Evolutionary conservation across 2,797 vertebrate genomes (phyloP).

Genomic region (Eurystomus glaucurus): DNA sequence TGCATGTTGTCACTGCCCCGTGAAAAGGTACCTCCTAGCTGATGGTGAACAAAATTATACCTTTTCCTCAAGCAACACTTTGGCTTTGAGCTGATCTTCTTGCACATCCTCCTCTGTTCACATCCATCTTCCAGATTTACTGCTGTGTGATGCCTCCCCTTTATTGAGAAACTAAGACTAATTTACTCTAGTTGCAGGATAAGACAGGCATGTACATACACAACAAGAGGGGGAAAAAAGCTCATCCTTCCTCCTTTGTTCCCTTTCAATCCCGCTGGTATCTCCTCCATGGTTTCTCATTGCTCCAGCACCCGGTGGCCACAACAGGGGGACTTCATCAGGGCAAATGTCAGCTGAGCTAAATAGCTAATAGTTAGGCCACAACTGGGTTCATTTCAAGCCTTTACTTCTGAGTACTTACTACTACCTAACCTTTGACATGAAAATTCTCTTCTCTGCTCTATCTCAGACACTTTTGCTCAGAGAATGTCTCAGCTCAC

Average conservation of each 20-base stretch:
- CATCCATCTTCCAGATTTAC: background rate
- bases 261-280: background rate
- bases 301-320: accelerated
- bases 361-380: background rate
- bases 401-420: background rate
- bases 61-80: background rate
- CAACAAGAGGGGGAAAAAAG: background rate
- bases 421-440: background rate
- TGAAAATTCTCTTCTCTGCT: background rate
- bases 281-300: background rate
- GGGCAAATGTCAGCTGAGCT: background rate
- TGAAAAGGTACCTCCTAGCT: background rate
- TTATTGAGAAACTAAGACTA: background rate
- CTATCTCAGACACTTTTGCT: background rate
- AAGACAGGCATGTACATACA: background rate
- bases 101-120: accelerated
- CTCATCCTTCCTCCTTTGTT: background rate
- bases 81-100: background rate
- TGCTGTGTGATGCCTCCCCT: background rate
- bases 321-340: accelerated
- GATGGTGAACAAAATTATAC: background rate
- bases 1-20: background rate
- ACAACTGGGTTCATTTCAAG: background rate
- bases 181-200: background rate
- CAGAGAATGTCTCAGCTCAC: background rate